Percentiles rank a stretch among this genome's conserved stretches.
These are phyloP conservation scores for Polydesmus complanatus DNA, from an alignment of 2,888 invertebrate species.

Conservation along the genomic window DNA sequence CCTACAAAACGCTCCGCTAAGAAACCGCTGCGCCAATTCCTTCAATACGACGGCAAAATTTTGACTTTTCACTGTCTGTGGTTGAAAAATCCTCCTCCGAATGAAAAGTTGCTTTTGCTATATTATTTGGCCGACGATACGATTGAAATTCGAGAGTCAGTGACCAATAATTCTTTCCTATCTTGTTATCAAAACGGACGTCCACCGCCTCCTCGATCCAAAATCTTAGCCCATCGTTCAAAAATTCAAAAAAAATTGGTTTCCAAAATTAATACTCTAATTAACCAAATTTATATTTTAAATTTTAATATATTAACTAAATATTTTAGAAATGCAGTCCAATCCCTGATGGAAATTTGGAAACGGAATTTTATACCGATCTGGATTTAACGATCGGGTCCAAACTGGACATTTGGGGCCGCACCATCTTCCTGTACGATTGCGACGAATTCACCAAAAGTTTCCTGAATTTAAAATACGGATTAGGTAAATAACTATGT, in stretches of 20 bases:
- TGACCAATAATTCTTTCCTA: slow-evolving; percentile 42
- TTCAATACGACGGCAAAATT: slow-evolving; percentile 58
- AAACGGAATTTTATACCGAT: slow-evolving; percentile 37
- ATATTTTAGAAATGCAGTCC: background rate
- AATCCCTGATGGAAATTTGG: background rate
- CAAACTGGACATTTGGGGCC: slow-evolving; percentile 63
- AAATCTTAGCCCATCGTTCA: slow-evolving; percentile 1
- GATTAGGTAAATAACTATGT: slow-evolving; percentile 40
- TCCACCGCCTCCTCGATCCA: slow-evolving; percentile 25
- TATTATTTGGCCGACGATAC: slow-evolving; percentile 80
- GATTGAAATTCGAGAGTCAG: slow-evolving; percentile 62
- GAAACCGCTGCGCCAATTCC: slow-evolving; percentile 59
- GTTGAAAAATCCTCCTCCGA: slow-evolving; percentile 66
- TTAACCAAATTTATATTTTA: background rate
- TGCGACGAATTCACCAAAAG: slow-evolving; percentile 75
- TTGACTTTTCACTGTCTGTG: slow-evolving; percentile 72
- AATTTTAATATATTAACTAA: background rate
- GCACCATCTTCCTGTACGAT: slow-evolving; percentile 62
- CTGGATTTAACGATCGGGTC: slow-evolving; percentile 70
- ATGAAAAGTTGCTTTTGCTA: slow-evolving; percentile 58
- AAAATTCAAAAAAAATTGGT: slow-evolving; percentile 13
- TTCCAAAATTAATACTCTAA: background rate
- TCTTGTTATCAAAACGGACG: slow-evolving; percentile 63
- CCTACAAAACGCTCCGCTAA: background rate
- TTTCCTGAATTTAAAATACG: slow-evolving; percentile 59